Percentiles rank a stretch among this genome's conserved stretches.
phyloP scores from a whole-genome alignment of 2,888 invertebrate species.

The Idaea straminata region DNA sequence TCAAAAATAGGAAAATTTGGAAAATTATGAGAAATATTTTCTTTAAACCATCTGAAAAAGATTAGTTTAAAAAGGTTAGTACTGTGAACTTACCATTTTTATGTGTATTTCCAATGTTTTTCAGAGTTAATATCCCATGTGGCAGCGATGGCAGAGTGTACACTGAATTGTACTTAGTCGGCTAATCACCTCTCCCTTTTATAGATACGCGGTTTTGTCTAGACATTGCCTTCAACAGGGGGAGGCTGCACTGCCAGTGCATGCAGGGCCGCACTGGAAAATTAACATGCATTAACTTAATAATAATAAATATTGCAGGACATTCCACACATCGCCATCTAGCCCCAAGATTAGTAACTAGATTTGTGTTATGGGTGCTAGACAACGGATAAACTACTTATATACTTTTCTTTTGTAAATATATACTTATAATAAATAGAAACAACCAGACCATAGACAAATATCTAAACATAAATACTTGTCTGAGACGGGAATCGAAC shows the following conservation, averaged over 20 bases:
- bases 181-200: conserved; percentile 78
- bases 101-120: conserved; percentile 26
- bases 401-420: no score
- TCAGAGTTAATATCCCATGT: conserved; percentile 59
- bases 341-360: no score
- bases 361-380: no score
- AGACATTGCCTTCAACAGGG: conserved; percentile 69
- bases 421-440: no score
- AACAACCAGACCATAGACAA: no score
- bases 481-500: no score
- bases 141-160: conserved; percentile 55
- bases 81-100: conserved; percentile 33
- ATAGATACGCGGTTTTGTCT: conserved; percentile 77
- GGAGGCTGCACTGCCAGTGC: conserved; percentile 62
- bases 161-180: conserved; percentile 71
- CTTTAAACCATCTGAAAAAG: background rate
- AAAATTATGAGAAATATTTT: no score
- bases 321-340: no score
- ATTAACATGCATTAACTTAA: conserved; percentile 3
- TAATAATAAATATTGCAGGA: no score
- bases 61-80: background rate
- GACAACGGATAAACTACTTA: no score
- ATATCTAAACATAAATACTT: no score
- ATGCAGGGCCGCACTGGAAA: conserved; percentile 58
- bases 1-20: no score